These are phyloP conservation scores for Hemicentrotus pulcherrimus DNA, from an alignment of 35 echinoderm and acorn worm species.

Conservation along the genomic window DNA sequence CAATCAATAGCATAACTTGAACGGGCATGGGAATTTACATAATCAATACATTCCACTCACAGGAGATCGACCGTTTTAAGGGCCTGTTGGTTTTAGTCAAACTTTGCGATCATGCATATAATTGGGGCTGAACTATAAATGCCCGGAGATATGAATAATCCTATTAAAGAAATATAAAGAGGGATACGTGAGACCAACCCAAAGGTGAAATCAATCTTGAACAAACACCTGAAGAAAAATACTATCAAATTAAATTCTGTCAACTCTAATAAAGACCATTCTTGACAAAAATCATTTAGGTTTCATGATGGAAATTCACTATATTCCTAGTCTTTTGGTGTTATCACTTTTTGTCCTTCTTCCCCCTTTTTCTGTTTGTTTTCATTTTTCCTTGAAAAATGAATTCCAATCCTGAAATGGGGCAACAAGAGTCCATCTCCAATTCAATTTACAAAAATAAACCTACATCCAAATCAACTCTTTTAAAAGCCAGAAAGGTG, in stretches of 20 bases:
- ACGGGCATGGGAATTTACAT: neutral
- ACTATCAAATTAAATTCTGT: conserved; percentile 6
- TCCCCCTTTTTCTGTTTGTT: too few relatives aligned
- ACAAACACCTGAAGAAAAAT: conserved; percentile 18
- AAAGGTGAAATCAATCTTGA: neutral
- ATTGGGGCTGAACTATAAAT: neutral
- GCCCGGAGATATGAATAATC: neutral
- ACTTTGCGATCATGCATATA: neutral
- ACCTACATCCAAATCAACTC: too few relatives aligned
- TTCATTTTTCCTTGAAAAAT: too few relatives aligned
- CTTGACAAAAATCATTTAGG: neutral
- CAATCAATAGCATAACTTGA: neutral
- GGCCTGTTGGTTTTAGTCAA: neutral
- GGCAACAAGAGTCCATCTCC: too few relatives aligned
- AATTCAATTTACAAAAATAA: too few relatives aligned
- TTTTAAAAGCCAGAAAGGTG: too few relatives aligned
- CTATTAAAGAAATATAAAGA: neutral
- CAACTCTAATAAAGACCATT: neutral
- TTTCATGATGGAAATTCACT: neutral
- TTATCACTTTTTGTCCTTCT: neutral
- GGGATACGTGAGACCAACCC: neutral
- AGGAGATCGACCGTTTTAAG: neutral
- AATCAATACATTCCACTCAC: neutral
- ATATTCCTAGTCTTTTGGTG: neutral
- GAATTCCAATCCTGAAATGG: too few relatives aligned